Base-by-base conservation (phyloP, 2,888 invertebrate genomes). In the Drosophila monieri region DNA sequence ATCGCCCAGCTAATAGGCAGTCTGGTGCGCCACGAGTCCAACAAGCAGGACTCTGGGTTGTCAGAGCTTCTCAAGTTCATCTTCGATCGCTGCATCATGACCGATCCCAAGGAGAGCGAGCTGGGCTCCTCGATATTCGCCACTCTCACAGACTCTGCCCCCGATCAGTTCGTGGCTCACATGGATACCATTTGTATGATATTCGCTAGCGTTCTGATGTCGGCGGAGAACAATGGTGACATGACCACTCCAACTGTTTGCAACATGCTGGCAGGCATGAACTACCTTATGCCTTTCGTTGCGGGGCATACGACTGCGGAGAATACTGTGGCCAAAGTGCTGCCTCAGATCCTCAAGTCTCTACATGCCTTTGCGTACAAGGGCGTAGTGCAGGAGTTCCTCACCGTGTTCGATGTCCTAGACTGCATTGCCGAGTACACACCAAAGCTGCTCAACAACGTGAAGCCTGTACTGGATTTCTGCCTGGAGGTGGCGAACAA, bases 1-100 rank as follows among this genome's bases (percentile, higher is more conserved):
- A 94, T 96, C 74, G 95, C 95, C 1, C 95, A 95, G 88, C 93
- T 96, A 68, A 93, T 96, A 76, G 96, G 95, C 23, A 93, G 94
- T 0, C 92, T 96, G 58, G 94, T 95, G 12, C 95, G 94, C 76
- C 95, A 96, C 89, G 96, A 96, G 90, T 92, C 95, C 75, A 93
- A 94, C 0, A 93, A 92, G 53, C 85, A 89, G 25, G 90, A 90
- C 59, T 77, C 89, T 14, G 92, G 91, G 91, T 85, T 90, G 74
- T 72, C 69, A 2, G 90, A 92, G 27, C 81, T 92, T 1, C 73
- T 92, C 5, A 89, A 90, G 56, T 91, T 91, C 59, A 89, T 92
- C 39, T 91, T 89, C 66, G 81, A 75, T n/a, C 86, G 87, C 47
- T 90, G 90, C 66, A 88, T 77, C 48, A 85, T 89, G 2, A 54